Percentiles rank a stretch among this genome's conserved stretches.
phyloP scores from a whole-genome alignment of 1,140 invertebrate genomes.

The Diuraphis noxia region DNA sequence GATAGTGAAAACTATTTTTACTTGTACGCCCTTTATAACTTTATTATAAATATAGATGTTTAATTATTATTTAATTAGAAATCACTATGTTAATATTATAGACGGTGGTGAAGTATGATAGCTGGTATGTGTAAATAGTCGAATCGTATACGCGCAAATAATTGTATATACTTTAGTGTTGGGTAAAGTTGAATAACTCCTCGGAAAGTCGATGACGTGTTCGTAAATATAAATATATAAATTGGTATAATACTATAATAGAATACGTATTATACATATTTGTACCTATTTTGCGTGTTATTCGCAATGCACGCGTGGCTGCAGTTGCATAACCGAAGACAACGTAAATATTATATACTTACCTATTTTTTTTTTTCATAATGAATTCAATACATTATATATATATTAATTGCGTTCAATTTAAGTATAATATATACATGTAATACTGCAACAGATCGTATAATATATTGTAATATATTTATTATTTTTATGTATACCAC shows the following conservation, averaged over 20 bases:
- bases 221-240: not conserved
- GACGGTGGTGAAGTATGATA: too few species aligned
- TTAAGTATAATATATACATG: not conserved
- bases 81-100: too few species aligned
- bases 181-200: not conserved
- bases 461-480: not conserved
- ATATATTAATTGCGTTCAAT: not conserved
- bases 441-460: conserved; percentile 7
- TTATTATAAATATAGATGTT: too few species aligned
- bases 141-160: too few species aligned
- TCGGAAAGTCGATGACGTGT: not conserved
- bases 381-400: not conserved
- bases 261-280: not conserved
- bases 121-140: not conserved
- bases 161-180: not conserved
- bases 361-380: not conserved
- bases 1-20: too few species aligned
- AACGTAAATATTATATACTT: not conserved
- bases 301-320: not conserved
- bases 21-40: too few species aligned
- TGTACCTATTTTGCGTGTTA: not conserved
- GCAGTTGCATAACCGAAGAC: not conserved
- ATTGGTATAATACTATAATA: not conserved
- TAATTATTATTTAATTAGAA: too few species aligned
- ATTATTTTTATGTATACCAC: not conserved